A percentile compares a stretch with the other conserved stretches of the same genome.
These are phyloP conservation scores for Dusona sp. DNA, from an alignment of 2,888 invertebrate genomes.

Conservation along the genomic window DNA sequence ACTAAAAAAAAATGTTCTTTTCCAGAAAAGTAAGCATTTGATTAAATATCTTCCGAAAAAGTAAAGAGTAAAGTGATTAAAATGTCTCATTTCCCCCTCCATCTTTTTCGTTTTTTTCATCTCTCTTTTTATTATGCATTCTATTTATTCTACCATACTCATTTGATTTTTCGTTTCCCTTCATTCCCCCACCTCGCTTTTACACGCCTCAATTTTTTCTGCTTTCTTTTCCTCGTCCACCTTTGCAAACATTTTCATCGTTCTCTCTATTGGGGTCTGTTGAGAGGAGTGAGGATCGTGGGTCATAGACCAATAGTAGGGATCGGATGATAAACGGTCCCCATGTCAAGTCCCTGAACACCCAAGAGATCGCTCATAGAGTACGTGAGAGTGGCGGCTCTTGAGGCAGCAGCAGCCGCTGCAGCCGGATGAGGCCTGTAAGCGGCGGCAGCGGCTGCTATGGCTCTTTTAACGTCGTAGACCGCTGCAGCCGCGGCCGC, in stretches of 20 bases:
- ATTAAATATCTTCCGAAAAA: not conserved
- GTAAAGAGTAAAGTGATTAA: not conserved
- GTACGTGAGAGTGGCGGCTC: conserved; percentile 87
- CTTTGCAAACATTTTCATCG: not conserved
- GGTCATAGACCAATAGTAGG: conserved; percentile 90
- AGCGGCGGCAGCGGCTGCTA: conserved; percentile 88
- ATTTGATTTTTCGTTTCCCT: not conserved
- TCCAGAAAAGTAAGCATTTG: not conserved
- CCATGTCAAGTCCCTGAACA: conserved; percentile 89
- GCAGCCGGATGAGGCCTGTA: conserved; percentile 86
- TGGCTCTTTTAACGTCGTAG: conserved; percentile 86
- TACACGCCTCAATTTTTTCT: not conserved
- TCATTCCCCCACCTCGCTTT: not conserved
- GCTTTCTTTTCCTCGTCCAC: no score
- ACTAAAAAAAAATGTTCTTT: not conserved
- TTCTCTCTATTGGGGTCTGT: conserved; percentile 80
- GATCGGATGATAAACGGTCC: conserved; percentile 90
- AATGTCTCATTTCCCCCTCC: not conserved
- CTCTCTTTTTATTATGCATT: not conserved
- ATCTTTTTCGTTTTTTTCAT: not conserved
- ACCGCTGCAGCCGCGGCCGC: conserved; percentile 83
- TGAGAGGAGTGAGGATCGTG: conserved; percentile 84
- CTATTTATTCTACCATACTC: not conserved
- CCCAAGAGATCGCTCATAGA: conserved; percentile 91
- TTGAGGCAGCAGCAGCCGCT: conserved; percentile 80